Conservation (phyloP, 30 jellyfish, hydroid and myxozoan genomes). For the Sanderia malayensis region DNA sequence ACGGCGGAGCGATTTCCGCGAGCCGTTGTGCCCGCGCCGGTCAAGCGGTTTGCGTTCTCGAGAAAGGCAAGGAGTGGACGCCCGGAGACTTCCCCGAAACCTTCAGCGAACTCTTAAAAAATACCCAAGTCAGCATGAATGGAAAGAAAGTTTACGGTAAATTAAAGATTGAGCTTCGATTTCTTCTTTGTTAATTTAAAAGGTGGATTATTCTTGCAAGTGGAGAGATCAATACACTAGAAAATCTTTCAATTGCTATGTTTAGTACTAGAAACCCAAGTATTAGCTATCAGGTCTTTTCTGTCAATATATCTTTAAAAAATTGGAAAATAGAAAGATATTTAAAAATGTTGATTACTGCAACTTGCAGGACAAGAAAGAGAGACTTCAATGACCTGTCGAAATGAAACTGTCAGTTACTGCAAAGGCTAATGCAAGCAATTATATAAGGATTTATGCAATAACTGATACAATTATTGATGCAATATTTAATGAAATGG, state of each 20-base stretch:
- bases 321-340: no score
- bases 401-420: no score
- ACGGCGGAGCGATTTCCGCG: constrained; percentile 99
- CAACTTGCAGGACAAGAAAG: no score
- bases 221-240: background rate
- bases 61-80: constrained; percentile 95
- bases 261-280: background rate
- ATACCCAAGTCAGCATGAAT: constrained; percentile 36
- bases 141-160: constrained; percentile 40
- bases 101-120: constrained; percentile 57
- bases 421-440: no score
- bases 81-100: constrained; percentile 99
- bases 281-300: background rate
- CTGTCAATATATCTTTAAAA: background rate
- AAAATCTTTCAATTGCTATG: background rate
- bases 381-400: no score
- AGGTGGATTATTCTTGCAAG: background rate
- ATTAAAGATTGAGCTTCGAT: background rate
- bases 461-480: no score
- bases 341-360: no score
- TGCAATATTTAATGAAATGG: no score
- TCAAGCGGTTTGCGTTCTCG: constrained; percentile 81
- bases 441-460: no score
- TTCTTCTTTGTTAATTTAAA: background rate
- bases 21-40: constrained; percentile 98